Percentiles rank a stretch among this genome's conserved stretches.
Conservation (phyloP, 2,797 vertebrate species). For the Gallinago solitaria region DNA sequence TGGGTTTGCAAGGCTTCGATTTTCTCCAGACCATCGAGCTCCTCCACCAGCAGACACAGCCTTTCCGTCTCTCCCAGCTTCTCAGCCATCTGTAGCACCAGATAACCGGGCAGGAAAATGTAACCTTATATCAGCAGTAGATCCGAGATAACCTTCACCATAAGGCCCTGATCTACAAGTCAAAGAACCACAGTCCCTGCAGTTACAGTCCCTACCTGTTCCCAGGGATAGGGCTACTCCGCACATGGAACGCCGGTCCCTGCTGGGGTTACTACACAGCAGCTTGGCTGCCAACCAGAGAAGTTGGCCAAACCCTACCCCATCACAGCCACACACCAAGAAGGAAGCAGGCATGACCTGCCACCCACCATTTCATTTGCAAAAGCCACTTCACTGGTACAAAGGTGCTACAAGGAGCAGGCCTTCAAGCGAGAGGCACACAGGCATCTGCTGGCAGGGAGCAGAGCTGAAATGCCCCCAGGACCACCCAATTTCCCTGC, state of each 20-base stretch:
- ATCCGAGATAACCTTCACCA: not conserved
- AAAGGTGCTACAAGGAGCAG: not conserved
- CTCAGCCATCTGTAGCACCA: constrained; percentile 80
- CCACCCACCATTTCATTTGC: not conserved
- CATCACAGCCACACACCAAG: not conserved
- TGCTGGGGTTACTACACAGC: too few relatives aligned
- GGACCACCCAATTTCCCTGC: not conserved
- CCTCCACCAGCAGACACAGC: constrained; percentile 85
- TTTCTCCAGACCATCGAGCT: constrained; percentile 85
- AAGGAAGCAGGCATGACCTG: not conserved
- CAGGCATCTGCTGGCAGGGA: not conserved
- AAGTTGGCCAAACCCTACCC: not conserved
- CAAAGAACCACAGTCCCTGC: not conserved
- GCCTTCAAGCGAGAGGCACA: not conserved
- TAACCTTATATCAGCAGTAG: not conserved
- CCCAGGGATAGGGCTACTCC: not conserved
- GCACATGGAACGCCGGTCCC: not conserved
- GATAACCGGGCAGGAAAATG: not conserved
- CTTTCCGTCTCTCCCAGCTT: constrained; percentile 84
- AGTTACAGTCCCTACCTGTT: not conserved
- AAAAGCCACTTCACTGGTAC: not conserved
- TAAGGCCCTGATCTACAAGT: not conserved
- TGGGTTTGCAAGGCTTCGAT: constrained; percentile 90
- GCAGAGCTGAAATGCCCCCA: fast-evolving
- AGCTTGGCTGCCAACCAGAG: not conserved